These are phyloP conservation scores for Monomorium pharaonis DNA, from an alignment of 1,140 invertebrate genomes.

Conservation along the genomic window DNA sequence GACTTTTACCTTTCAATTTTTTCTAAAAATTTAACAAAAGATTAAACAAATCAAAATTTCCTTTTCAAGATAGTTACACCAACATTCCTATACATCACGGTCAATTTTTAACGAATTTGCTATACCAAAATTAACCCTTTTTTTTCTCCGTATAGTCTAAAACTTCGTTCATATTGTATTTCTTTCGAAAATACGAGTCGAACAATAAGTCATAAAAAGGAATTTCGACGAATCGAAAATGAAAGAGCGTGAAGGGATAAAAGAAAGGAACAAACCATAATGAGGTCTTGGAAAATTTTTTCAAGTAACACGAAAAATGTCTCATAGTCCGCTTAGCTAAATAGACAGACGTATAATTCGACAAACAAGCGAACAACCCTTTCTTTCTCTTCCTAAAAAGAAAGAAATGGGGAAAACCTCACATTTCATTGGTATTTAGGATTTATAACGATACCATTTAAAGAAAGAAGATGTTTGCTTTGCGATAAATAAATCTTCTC, in stretches of 20 bases:
- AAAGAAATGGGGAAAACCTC: neutral
- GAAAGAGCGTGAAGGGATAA: neutral
- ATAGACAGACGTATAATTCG: neutral
- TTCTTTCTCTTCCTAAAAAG: neutral
- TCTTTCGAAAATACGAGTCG: neutral
- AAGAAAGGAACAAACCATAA: neutral
- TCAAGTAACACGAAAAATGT: neutral
- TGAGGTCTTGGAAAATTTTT: neutral
- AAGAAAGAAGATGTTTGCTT: neutral
- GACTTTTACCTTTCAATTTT: no score
- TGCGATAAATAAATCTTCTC: neutral
- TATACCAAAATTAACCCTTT: no score
- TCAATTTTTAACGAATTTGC: no score
- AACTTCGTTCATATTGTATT: neutral
- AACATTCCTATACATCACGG: no score
- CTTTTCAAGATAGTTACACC: no score
- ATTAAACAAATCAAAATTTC: no score
- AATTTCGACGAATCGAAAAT: neutral
- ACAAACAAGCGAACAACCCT: neutral
- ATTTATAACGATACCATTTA: neutral
- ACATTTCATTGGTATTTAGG: neutral
- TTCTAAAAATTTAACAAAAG: no score
- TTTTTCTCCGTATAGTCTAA: no score
- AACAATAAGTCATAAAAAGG: neutral
- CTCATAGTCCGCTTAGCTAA: neutral